Evolutionary conservation across 2,797 vertebrate genomes (phyloP).

Genomic region (Helicolenus hilgendorfi): DNA sequence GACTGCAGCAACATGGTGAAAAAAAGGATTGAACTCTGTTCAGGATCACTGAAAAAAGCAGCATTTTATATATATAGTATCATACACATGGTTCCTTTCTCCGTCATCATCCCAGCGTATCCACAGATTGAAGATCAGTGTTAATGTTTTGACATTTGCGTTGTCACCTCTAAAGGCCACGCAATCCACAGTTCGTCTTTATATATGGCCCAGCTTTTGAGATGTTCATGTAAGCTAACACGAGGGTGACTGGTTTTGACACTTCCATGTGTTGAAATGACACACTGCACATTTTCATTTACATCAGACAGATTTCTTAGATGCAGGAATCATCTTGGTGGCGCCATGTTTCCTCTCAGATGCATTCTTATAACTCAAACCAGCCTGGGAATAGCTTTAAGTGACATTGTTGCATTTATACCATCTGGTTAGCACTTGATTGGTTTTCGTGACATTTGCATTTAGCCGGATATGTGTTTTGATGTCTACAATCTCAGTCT

Average conservation of each 20-base stretch:
- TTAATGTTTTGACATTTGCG: conserved; percentile 19
- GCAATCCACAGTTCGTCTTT: neutral
- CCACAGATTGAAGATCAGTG: neutral
- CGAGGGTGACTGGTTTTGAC: neutral
- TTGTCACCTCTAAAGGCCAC: conserved; percentile 1
- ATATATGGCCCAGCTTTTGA: neutral
- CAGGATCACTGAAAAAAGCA: neutral
- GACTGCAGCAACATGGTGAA: too few species aligned
- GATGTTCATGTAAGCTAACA: neutral
- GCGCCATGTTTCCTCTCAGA: neutral
- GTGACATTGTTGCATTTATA: neutral
- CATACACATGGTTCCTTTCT: neutral
- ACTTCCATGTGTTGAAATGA: neutral
- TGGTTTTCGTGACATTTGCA: conserved; percentile 32
- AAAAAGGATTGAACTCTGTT: conserved; percentile 14
- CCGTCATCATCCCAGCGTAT: neutral
- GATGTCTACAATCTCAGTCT: conserved; percentile 6
- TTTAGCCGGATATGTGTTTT: conserved; percentile 33
- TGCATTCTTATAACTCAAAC: neutral
- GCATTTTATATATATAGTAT: neutral
- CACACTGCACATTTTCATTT: neutral
- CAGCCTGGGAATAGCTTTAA: neutral
- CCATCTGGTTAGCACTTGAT: conserved; percentile 13
- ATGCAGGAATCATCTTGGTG: neutral
- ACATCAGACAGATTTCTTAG: neutral